These are phyloP conservation scores for Macroramphosus scolopax DNA, from an alignment of 2,797 vertebrate genomes.

Conservation along the genomic window DNA sequence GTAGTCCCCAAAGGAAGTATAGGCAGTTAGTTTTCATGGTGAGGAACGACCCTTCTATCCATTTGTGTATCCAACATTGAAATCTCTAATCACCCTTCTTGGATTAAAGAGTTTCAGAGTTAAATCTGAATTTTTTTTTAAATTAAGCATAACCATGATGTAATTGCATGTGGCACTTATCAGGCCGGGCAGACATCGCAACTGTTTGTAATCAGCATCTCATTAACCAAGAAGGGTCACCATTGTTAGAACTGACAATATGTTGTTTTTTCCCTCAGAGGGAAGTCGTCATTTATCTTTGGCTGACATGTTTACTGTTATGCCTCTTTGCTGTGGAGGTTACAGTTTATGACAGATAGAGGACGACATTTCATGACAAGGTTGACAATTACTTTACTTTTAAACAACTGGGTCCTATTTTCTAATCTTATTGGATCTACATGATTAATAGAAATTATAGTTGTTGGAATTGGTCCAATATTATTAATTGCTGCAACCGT, in stretches of 20 bases:
- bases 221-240: constrained; percentile 15
- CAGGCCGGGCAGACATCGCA: constrained; percentile 5
- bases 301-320: constrained; percentile 44
- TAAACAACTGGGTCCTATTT: constrained; percentile 8
- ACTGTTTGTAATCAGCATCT: constrained; percentile 27
- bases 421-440: too few relatives aligned
- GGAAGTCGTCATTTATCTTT: constrained; percentile 38
- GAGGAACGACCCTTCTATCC: too few relatives aligned
- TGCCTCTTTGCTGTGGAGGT: constrained; percentile 36
- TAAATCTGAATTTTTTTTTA: too few relatives aligned
- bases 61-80: too few relatives aligned
- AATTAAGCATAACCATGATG: too few relatives aligned
- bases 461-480: too few relatives aligned
- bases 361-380: constrained; percentile 25
- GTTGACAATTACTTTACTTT: constrained; percentile 14
- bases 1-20: too few relatives aligned
- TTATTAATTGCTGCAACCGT: too few relatives aligned
- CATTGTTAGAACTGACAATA: constrained; percentile 37
- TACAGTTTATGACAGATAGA: constrained; percentile 40
- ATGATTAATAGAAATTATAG: too few relatives aligned
- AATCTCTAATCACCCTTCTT: too few relatives aligned
- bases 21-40: too few relatives aligned
- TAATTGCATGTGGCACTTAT: constrained; percentile 3
- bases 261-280: constrained; percentile 32
- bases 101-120: too few relatives aligned